Percentiles rank a stretch among this genome's conserved stretches.
These are phyloP conservation scores for Siniperca scherzeri DNA, from an alignment of 2,797 vertebrate species.

Conservation along the genomic window DNA sequence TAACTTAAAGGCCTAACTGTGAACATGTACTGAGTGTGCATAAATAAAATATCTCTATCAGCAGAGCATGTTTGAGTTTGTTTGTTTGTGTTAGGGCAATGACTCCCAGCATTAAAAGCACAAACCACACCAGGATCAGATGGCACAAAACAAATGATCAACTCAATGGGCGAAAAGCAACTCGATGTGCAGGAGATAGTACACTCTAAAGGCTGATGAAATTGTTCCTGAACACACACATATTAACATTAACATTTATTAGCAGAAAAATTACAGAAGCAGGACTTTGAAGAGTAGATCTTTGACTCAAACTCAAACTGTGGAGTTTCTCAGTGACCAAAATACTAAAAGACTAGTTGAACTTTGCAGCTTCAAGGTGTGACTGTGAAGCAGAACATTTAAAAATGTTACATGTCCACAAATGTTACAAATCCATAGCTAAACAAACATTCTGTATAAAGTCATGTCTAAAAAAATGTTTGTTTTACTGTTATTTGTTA, in stretches of 20 bases:
- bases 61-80: background rate
- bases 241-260: background rate
- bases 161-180: conserved; percentile 10
- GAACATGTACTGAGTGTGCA: background rate
- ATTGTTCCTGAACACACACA: conserved; percentile 58
- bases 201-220: background rate
- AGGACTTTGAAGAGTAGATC: no score
- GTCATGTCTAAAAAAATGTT: background rate
- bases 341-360: background rate
- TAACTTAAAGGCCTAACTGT: background rate
- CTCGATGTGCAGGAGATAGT: conserved; percentile 23
- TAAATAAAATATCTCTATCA: background rate
- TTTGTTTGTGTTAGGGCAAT: background rate
- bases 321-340: background rate
- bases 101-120: conserved; percentile 71
- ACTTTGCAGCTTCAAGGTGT: background rate
- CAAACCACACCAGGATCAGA: conserved; percentile 43
- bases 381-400: background rate
- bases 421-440: background rate
- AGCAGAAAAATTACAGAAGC: background rate
- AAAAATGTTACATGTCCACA: no score
- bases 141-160: conserved; percentile 20
- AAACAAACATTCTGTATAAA: background rate
- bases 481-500: background rate
- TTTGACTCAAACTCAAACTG: background rate